Base-by-base conservation (phyloP, 2,113 vertebrate species). In the Lagopus muta region DNA sequence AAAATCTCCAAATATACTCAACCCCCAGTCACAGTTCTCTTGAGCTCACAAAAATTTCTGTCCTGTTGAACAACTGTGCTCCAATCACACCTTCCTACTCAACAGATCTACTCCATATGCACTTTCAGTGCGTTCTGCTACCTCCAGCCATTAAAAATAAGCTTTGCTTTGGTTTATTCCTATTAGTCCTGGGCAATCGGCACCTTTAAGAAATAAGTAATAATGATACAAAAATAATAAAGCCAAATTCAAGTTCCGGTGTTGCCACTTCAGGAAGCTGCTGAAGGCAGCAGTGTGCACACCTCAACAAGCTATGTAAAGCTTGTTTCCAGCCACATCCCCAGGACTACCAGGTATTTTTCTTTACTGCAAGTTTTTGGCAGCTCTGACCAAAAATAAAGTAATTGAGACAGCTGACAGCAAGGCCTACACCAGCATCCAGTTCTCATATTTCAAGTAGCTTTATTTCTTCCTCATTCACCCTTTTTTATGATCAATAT, bases 71-170 rank as follows among this genome's bases (percentile, higher is more conserved):
- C 8, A 77, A 91, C 93, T 86, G 57, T 92, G 88, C 84, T 93
- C 96, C 88, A 93, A 90, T 96, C 43, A 1, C 95, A 96, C 96
- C 94, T 96, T 96, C 96, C 95, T 84, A 97, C 95, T 95, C 95
- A 97, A 73, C 93, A 97, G 96, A 96, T 92, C 82, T 2, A 88
- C 93, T 94, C 96, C 94, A 79, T 97, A 95, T 96, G 94, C 91
- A 70, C 88, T 27, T 42, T 75, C 94, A 75, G 27, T 36, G 43
- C 1, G 32, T 64, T 76, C 80, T 82, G 76, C 54, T 95, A 95
- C 92, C 93, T 96, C 86, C 8, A 90, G 83, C 74, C 83, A 92
- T 95, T 79, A 95, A 93, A 94, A 95, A 93, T 55, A 84, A 94
- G 83, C 57, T 93, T 82, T 10, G 1, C 71, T 94, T 83, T 73